phyloP scores from a whole-genome alignment of 2,797 vertebrate species.

The Poecilia wingei region DNA sequence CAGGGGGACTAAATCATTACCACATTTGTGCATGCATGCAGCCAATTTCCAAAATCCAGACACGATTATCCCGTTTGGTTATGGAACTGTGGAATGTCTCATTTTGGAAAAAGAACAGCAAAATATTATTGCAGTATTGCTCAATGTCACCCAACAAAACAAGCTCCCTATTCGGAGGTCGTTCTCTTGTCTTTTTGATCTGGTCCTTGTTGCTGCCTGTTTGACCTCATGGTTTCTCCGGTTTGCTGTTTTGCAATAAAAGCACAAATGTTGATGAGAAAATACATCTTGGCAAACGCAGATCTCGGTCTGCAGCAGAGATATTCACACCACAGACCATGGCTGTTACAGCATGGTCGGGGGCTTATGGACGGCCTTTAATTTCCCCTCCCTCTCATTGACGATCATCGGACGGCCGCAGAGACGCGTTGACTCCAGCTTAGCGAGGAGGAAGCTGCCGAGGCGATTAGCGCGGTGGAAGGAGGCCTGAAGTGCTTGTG shows the following conservation, averaged over 20 bases:
- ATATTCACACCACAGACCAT: constrained; percentile 72
- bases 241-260: constrained; percentile 46
- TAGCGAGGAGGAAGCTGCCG: constrained; percentile 32
- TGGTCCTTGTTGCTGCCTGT: not conserved
- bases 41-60: constrained; percentile 37
- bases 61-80: constrained; percentile 43
- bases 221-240: constrained; percentile 35
- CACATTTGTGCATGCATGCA: constrained; percentile 66
- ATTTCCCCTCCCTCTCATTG: constrained; percentile 49
- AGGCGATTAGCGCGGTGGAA: constrained; percentile 25
- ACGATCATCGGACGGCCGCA: constrained; percentile 67
- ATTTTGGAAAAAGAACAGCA: constrained; percentile 43
- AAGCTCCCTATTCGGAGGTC: constrained; percentile 34
- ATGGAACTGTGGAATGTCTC: constrained; percentile 53
- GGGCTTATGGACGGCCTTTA: constrained; percentile 55
- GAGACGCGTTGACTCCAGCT: constrained; percentile 67
- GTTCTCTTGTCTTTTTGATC: constrained; percentile 34
- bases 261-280: constrained; percentile 32
- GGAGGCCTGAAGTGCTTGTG: constrained; percentile 39
- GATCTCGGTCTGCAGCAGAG: constrained; percentile 45
- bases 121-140: constrained; percentile 53
- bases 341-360: constrained; percentile 55
- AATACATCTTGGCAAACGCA: constrained; percentile 40
- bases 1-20: constrained; percentile 53
- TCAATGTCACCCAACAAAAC: constrained; percentile 38